A percentile compares a stretch with the other conserved stretches of the same genome.
Conservation (phyloP, 2,888 invertebrate species). For the Dryobota labecula region DNA sequence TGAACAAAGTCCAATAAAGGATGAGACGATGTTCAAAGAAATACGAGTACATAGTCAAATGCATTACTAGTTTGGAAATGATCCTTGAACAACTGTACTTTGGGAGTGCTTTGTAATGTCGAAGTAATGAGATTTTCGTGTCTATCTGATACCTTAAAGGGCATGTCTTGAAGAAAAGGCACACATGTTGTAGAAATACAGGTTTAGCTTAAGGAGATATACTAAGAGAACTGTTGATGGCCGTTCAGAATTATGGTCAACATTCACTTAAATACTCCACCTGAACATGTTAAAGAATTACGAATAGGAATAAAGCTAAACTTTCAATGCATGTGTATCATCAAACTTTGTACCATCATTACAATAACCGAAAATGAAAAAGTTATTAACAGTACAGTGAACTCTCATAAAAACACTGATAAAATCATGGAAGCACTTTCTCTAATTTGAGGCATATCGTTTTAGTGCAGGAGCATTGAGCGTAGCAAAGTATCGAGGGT, state of each 20-base stretch:
- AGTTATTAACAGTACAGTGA: constrained; percentile 3
- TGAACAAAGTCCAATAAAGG: constrained; percentile 72
- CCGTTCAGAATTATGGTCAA: constrained; percentile 8
- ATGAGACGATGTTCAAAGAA: constrained; percentile 51
- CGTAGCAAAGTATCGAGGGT: constrained; percentile 2
- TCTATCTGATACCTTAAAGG: constrained; percentile 42
- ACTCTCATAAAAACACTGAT: background rate
- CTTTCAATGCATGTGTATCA: background rate
- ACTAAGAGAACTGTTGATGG: background rate
- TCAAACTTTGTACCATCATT: background rate
- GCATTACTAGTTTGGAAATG: constrained; percentile 50
- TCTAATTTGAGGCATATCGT: background rate
- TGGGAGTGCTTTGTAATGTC: constrained; percentile 50
- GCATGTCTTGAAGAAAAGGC: constrained; percentile 25
- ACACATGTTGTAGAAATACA: constrained; percentile 30
- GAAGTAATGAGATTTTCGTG: constrained; percentile 61
- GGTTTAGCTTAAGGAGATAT: background rate
- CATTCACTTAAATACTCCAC: background rate
- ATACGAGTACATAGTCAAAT: constrained; percentile 26
- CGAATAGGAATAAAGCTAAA: background rate
- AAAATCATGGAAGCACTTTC: constrained; percentile 23
- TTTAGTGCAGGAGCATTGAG: constrained; percentile 10
- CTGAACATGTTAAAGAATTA: background rate
- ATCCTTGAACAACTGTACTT: constrained; percentile 55
- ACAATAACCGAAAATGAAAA: background rate